Conservation (phyloP, 2,797 vertebrate species). For the Eulemur rubriventer region DNA sequence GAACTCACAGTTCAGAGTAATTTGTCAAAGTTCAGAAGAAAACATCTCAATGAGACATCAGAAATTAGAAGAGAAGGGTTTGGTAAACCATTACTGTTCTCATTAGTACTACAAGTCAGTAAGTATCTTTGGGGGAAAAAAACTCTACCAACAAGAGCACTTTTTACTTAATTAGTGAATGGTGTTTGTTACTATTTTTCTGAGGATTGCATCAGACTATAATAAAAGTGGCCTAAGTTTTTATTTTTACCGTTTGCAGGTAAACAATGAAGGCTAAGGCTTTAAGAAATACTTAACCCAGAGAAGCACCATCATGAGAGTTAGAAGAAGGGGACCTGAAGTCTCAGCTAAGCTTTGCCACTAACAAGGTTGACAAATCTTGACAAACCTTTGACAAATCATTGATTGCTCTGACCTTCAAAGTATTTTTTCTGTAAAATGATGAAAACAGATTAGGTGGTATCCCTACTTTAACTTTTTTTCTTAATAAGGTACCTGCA, state of each 20-base stretch:
- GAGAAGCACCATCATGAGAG: neutral
- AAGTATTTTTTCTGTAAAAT: neutral
- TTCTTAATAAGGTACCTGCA: neutral
- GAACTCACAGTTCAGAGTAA: conserved; percentile 42
- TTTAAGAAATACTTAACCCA: conserved; percentile 8
- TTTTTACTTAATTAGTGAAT: neutral
- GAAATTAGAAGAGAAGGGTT: neutral
- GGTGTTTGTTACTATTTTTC: neutral
- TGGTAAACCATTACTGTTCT: neutral
- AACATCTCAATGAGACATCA: neutral
- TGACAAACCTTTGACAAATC: neutral
- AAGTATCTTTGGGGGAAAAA: neutral
- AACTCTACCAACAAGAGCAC: neutral
- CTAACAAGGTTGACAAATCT: neutral
- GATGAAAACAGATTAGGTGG: neutral
- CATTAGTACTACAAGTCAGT: conserved; percentile 25
- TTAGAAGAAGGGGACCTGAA: neutral
- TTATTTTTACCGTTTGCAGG: neutral
- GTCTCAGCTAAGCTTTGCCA: neutral
- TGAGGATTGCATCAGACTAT: neutral
- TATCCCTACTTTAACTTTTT: neutral
- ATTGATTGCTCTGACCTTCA: neutral
- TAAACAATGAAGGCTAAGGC: neutral
- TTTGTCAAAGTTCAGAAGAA: conserved; percentile 55
- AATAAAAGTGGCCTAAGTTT: neutral